Percentiles rank a stretch among this genome's conserved stretches.
Conservation (phyloP, 2,113 vertebrate genomes). For the Antechinus stuartii region DNA sequence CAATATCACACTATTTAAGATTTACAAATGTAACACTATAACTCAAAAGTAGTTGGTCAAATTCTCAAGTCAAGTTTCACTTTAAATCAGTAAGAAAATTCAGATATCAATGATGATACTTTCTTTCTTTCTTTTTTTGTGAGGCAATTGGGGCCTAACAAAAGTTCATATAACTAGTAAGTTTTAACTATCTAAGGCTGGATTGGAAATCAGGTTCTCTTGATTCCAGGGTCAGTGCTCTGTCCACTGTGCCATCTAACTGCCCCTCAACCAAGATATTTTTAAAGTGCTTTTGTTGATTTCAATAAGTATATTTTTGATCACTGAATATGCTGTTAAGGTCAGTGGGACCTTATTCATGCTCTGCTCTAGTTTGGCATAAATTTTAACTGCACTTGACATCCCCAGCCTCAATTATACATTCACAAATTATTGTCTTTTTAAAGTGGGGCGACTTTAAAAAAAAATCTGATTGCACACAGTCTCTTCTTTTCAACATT, state of each 20-base stretch:
- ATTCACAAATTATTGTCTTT: conserved; percentile 78
- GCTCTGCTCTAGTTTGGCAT: conserved; percentile 70
- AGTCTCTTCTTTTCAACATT: conserved; percentile 77
- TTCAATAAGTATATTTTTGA: conserved; percentile 64
- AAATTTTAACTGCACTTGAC: conserved; percentile 72
- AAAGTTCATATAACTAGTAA: too few species aligned
- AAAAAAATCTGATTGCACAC: conserved; percentile 72
- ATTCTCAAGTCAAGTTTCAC: conserved; percentile 54
- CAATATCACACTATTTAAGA: conserved; percentile 48
- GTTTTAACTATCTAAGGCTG: too few species aligned
- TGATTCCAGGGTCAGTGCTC: too few species aligned
- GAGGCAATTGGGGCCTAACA: too few species aligned
- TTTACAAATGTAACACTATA: conserved; percentile 45
- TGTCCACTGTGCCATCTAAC: too few species aligned
- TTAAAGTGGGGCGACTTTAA: conserved; percentile 32
- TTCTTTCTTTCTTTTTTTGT: too few species aligned
- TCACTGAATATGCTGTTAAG: conserved; percentile 68
- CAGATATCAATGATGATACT: conserved; percentile 14
- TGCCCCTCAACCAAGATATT: background rate
- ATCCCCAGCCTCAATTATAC: conserved; percentile 66
- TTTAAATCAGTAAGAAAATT: conserved; percentile 62
- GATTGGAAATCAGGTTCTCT: too few species aligned
- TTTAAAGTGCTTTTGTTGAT: conserved; percentile 58
- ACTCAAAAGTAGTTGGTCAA: conserved; percentile 48
- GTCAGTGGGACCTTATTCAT: conserved; percentile 79